These are phyloP conservation scores for Bettongia penicillata DNA, from an alignment of 2,113 vertebrate species.

Conservation along the genomic window DNA sequence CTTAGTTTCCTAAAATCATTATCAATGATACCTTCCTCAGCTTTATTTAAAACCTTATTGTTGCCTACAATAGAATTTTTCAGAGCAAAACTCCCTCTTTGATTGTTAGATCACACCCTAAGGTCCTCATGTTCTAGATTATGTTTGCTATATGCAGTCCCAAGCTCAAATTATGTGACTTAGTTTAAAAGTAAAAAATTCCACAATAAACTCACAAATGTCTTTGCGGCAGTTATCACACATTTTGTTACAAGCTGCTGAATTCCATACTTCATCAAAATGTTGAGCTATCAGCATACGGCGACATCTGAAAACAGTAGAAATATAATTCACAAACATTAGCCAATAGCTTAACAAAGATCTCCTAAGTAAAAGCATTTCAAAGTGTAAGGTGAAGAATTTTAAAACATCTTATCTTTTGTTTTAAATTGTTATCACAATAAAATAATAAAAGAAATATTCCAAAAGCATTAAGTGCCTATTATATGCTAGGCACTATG, in stretches of 20 bases:
- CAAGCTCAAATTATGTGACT: neutral
- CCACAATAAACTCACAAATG: conserved; percentile 82
- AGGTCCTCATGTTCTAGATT: neutral
- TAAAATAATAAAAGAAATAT: neutral
- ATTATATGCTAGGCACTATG: neutral
- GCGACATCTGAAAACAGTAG: conserved; percentile 88
- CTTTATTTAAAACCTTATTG: conserved; percentile 20
- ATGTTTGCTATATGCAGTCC: neutral
- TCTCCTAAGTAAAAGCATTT: conserved; percentile 5
- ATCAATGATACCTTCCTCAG: neutral
- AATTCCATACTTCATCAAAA: conserved; percentile 97
- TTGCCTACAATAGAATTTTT: neutral
- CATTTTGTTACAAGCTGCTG: conserved; percentile 92
- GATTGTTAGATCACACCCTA: conserved; percentile 20
- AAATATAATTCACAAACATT: neutral
- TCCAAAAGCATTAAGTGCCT: neutral
- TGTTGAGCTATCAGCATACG: conserved; percentile 94
- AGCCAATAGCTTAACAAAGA: neutral
- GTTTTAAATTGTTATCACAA: neutral
- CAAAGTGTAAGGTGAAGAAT: neutral
- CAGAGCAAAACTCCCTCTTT: neutral
- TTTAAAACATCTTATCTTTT: neutral
- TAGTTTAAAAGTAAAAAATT: conserved; percentile 12
- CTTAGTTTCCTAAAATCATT: neutral
- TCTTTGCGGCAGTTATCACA: conserved; percentile 92